A percentile compares a stretch with the other conserved stretches of the same genome.
Conservation (phyloP, 2,888 invertebrate genomes). For the Eulithis prunata region DNA sequence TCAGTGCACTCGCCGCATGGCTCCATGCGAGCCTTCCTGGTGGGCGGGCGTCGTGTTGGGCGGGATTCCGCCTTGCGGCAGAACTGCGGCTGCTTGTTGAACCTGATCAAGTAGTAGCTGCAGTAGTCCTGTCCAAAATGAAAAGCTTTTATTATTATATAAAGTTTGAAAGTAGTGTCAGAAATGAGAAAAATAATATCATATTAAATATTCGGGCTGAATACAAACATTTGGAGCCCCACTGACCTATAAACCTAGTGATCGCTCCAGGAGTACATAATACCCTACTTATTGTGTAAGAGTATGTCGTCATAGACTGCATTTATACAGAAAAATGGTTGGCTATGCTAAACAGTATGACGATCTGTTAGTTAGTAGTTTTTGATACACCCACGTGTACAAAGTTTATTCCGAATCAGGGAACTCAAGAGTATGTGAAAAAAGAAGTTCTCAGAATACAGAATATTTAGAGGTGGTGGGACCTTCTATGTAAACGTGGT, state of each 20-base stretch:
- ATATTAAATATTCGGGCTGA: background rate
- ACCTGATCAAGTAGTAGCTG: conserved; percentile 93
- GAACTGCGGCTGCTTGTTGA: conserved; percentile 94
- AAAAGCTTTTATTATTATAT: background rate
- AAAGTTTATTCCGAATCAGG: too few relatives aligned
- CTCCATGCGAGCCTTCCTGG: conserved; percentile 52
- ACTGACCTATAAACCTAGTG: conserved; percentile 38
- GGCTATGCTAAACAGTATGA: too few relatives aligned
- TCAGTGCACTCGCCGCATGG: conserved; percentile 34
- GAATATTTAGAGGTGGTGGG: too few relatives aligned
- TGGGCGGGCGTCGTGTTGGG: conserved; percentile 56
- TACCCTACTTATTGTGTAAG: conserved; percentile 22
- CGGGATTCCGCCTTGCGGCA: conserved; percentile 83
- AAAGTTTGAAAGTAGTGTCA: background rate
- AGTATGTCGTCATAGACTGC: conserved; percentile 20
- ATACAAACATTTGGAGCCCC: conserved; percentile 18
- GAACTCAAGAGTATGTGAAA: too few relatives aligned
- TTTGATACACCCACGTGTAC: background rate
- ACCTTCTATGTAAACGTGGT: conserved; percentile 7
- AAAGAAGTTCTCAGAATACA: too few relatives aligned
- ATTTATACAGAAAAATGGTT: conserved; percentile 11
- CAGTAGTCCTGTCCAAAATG: conserved; percentile 87
- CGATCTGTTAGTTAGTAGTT: background rate
- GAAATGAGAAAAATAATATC: background rate
- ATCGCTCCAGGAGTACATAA: conserved; percentile 16